These are phyloP conservation scores for Tetraodon nigroviridis DNA, from an alignment of 2,113 vertebrate genomes.

Conservation along the genomic window DNA sequence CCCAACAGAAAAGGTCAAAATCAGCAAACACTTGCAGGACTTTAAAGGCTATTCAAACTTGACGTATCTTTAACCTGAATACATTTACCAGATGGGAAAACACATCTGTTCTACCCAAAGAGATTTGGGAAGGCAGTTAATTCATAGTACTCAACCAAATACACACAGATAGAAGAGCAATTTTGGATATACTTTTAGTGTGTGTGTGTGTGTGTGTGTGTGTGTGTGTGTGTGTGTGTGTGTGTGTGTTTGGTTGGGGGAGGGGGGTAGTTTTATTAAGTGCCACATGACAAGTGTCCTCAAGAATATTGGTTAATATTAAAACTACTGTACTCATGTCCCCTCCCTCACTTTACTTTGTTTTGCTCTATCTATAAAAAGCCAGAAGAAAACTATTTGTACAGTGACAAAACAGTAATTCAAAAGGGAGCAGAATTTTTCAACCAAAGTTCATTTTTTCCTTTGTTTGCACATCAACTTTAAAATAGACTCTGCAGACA, in stretches of 20 bases:
- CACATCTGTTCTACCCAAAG: slow-evolving; percentile 65
- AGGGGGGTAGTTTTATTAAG: slow-evolving; percentile 10
- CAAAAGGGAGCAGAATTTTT: slow-evolving; percentile 18
- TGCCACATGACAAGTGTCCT: slow-evolving; percentile 15
- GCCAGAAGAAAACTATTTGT: slow-evolving; percentile 46
- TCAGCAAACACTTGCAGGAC: slow-evolving; percentile 44
- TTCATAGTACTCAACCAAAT: slow-evolving; percentile 32
- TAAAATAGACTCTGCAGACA: slow-evolving; percentile 5
- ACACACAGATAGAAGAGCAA: slow-evolving; percentile 34
- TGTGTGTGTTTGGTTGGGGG: too few relatives aligned
- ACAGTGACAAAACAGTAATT: slow-evolving; percentile 32
- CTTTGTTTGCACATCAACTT: slow-evolving; percentile 15
- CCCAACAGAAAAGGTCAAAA: slow-evolving; percentile 47
- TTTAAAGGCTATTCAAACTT: slow-evolving; percentile 52
- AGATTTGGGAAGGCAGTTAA: slow-evolving; percentile 65
- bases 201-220: too few relatives aligned
- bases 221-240: too few relatives aligned
- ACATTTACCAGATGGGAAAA: too few relatives aligned
- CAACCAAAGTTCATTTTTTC: slow-evolving; percentile 27
- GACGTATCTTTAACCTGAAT: slow-evolving; percentile 22
- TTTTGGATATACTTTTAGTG: slow-evolving; percentile 21
- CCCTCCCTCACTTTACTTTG: slow-evolving; percentile 59
- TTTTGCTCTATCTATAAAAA: slow-evolving; percentile 52
- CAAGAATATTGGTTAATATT: slow-evolving; percentile 31
- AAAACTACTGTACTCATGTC: slow-evolving; percentile 40